Base-by-base conservation (phyloP, 1,140 invertebrate species). In the Drosophila kikkawai region DNA sequence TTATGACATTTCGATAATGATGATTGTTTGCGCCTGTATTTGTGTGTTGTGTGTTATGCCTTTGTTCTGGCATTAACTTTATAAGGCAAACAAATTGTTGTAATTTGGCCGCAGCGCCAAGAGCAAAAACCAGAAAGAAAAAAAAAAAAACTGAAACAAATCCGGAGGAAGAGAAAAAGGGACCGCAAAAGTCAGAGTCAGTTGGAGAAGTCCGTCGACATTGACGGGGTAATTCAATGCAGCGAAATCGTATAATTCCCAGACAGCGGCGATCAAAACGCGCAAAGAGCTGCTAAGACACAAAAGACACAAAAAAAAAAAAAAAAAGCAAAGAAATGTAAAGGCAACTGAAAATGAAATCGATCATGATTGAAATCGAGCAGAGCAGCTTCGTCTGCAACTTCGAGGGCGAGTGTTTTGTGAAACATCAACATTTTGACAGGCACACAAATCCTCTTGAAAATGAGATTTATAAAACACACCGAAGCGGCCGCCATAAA, bases 1-100 rank as follows among this genome's bases (percentile, higher is more conserved):
- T 90, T 90, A 90, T 90, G 85, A 90, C 85, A 90, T 90, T 87
- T 91, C 85, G 85, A 85, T 90, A 90, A 90, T 90, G 85, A 90
- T 90, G 86, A 85, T 90, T 90, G 68, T 85, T 82, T 79, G 58
- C 36, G 53, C 53, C 53, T 39, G 53, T 56, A 56, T 56, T 56
- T 56, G 53, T 56, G 53, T 22, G 36, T 12, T 65, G 68, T 70
- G 80, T 73, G 39, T 75, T 82, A 47, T 76, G 75, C 82, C 79
- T 90, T 79, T 87, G 85, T 86, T 86, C 75, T 75, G 79, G 83
- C 75, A 86, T 86, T 86, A 87, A 79, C 79, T 87, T 76, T 84
- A 82, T 87, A 87, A 88, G 83, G 80, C 84, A 78, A 90, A 87
- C 84, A 87, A 87, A 87, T 87, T 87, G 84, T 82, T 82, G 82